Evolutionary conservation across 2,888 invertebrate genomes (phyloP).

Genomic region (Holacanthella duospinosa): DNA sequence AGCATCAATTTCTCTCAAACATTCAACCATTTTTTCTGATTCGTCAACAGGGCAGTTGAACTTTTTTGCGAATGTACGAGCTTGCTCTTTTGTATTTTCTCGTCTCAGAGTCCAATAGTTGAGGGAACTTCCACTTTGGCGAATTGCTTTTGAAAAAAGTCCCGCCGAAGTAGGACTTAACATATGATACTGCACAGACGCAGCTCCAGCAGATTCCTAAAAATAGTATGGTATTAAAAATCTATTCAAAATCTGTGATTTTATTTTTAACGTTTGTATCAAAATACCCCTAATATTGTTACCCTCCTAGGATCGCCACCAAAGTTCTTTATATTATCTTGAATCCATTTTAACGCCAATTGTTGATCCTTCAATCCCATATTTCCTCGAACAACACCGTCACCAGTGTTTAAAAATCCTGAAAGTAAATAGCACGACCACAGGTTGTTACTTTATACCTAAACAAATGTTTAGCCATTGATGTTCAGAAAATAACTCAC

Average conservation of each 20-base stretch:
- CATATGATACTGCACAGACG: neutral
- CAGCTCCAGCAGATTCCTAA: neutral
- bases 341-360: constrained; percentile 4
- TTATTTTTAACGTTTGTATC: neutral
- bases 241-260: neutral
- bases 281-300: constrained; percentile 2
- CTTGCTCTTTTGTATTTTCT: neutral
- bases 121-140: neutral
- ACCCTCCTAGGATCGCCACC: neutral
- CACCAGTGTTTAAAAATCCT: constrained; percentile 7
- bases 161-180: neutral
- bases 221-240: neutral
- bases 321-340: constrained; percentile 1
- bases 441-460: no score
- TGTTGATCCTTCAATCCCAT: constrained; percentile 8
- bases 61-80: neutral
- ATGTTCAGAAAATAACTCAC: no score
- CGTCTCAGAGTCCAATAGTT: neutral
- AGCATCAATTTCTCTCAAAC: neutral
- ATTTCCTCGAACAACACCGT: constrained; percentile 1
- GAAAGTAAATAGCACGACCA: neutral
- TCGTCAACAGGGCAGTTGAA: neutral
- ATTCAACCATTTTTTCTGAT: neutral
- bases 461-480: no score
- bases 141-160: neutral